Evolutionary conservation across 2,888 invertebrate species (phyloP), one percentile per base, ranked within the genome.

Genomic region (Litoditis marina): DNA sequence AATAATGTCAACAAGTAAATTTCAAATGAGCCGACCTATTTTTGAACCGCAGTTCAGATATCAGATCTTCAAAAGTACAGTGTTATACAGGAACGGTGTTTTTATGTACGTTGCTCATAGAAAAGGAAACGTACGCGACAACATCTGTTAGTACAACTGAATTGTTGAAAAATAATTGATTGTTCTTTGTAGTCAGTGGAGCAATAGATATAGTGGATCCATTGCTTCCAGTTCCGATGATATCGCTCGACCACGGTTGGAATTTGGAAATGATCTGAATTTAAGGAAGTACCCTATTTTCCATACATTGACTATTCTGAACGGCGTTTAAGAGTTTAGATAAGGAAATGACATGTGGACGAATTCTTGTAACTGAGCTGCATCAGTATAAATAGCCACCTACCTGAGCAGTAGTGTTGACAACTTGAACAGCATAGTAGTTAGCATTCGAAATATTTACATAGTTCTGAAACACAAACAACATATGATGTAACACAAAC

Each of bases 381-480:
- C 36, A 25, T 27, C 46, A 6, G 4, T 13, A 39, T 42, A 13
- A 1, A 56, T n/a, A n/a, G 1, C 1, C 11, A 53, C 42, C 27
- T 22, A 65, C 61, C 27, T 57, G 28, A 11, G 65, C 61, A 1
- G 61, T 57, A 1, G 58, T 69, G 30, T 79, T 78, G 1, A 75
- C 74, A 22, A 84, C 74, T 51, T 69, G 70, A n/a, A 84, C 79
- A 4, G 80, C 65, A 54, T 83, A 79, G 71, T 81, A 85, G 71
- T 85, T 84, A 52, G 76, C 70, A 69, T 84, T 84, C 13, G 80
- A 78, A 32, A 85, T 75, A 69, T 84, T 84, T 60, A 83, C 80
- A n/a, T 62, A 61, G 69, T 84, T 84, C 84, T 84, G 78, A 50
- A 81, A 76, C 31, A 8, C 49, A 25, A 56, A 51, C 2, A 44